Percentiles rank a stretch among this genome's conserved stretches.
Evolutionary conservation across 1,140 invertebrate genomes (phyloP).

Genomic region (Drosophila lini): DNA sequence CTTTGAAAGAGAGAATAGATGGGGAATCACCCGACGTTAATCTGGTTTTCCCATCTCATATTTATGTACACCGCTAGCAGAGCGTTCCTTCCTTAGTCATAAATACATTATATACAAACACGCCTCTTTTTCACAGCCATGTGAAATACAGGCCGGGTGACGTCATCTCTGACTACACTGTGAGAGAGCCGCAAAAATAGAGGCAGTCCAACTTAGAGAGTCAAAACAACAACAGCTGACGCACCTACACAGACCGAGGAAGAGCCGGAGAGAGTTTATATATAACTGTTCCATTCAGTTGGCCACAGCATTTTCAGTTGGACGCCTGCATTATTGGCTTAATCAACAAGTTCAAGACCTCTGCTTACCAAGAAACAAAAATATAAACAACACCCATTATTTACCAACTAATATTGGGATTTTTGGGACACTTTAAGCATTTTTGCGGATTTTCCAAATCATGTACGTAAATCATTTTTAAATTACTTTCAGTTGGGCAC

Average conservation of each 20-base stretch:
- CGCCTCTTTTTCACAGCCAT: slow-evolving; percentile 17
- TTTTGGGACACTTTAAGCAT: slow-evolving; percentile 1
- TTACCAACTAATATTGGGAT: slow-evolving; percentile 11
- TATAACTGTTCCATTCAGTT: slow-evolving; percentile 39
- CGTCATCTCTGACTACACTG: slow-evolving; percentile 22
- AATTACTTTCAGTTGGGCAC: background rate
- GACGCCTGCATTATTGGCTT: slow-evolving; percentile 40
- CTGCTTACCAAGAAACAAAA: slow-evolving; percentile 4
- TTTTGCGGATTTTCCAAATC: slow-evolving; percentile 29
- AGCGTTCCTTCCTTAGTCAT: slow-evolving; percentile 25
- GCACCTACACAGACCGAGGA: slow-evolving; percentile 10
- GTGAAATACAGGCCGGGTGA: slow-evolving; percentile 43
- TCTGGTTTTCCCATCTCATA: slow-evolving; percentile 19
- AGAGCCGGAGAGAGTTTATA: slow-evolving; percentile 42
- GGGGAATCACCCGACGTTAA: slow-evolving; percentile 27
- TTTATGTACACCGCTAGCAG: background rate
- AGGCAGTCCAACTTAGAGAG: background rate
- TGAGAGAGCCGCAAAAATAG: slow-evolving; percentile 13
- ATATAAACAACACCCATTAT: slow-evolving; percentile 14
- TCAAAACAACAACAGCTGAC: slow-evolving; percentile 45
- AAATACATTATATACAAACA: slow-evolving; percentile 1
- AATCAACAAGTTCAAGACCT: slow-evolving; percentile 38
- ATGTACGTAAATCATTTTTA: slow-evolving; percentile 56
- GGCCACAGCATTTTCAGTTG: slow-evolving; percentile 37
- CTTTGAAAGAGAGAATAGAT: background rate